phyloP scores from a whole-genome alignment of 1,140 invertebrate species.

The Apis laboriosa region DNA sequence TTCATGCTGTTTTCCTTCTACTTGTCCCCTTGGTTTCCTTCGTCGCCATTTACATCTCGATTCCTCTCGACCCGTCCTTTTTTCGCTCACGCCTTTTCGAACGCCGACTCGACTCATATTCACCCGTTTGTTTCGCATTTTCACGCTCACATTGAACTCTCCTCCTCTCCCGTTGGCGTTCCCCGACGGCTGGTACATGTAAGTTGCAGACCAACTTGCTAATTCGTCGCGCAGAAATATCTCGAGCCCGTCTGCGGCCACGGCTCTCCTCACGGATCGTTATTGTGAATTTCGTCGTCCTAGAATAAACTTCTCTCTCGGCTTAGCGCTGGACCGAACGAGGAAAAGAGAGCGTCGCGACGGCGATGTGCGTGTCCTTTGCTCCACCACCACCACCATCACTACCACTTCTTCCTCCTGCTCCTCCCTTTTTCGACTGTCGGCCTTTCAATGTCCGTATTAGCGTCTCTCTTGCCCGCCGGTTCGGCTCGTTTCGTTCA shows the following conservation, averaged over 20 bases:
- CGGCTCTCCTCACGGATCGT: slow-evolving; percentile 36
- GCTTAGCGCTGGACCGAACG: not conserved
- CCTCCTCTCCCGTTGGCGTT: not conserved
- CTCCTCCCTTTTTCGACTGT: not conserved
- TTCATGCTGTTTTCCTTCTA: not conserved
- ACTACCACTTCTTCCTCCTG: not conserved
- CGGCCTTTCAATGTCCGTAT: slow-evolving; percentile 29
- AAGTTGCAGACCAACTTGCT: slow-evolving; percentile 41
- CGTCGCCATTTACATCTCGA: not conserved
- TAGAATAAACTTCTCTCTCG: slow-evolving; percentile 51
- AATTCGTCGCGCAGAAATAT: slow-evolving; percentile 63
- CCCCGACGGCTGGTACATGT: slow-evolving; percentile 10
- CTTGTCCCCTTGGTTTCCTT: not conserved
- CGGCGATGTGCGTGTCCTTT: slow-evolving; percentile 13
- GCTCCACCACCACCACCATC: not conserved
- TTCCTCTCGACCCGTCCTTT: not conserved
- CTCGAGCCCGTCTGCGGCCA: slow-evolving; percentile 48
- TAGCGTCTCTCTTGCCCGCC: not conserved
- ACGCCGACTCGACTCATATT: not conserved
- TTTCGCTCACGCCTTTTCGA: not conserved
- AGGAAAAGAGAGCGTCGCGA: not conserved
- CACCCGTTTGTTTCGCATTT: slow-evolving; percentile 35
- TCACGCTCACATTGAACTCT: slow-evolving; percentile 23
- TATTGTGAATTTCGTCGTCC: slow-evolving; percentile 59
- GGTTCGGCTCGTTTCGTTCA: slow-evolving; percentile 28